Evolutionary conservation across 2,888 invertebrate genomes (phyloP), one percentile per base, ranked within the genome.

Genomic region (Conistra vaccinii): DNA sequence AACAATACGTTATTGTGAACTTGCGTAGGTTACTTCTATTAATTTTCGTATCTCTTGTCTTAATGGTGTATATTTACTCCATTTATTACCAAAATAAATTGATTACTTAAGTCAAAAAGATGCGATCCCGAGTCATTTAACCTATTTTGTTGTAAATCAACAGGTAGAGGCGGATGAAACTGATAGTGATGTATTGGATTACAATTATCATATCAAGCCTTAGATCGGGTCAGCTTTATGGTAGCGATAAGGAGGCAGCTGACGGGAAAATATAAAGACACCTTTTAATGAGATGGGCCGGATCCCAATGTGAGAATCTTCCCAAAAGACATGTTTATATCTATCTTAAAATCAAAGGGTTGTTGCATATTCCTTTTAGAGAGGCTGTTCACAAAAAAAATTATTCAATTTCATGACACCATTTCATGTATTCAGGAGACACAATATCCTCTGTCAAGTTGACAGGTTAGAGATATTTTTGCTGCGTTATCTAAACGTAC

Each of bases 191-290:
- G 91, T 94, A 94, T 95, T 93, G 93, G 90, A 94, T 95, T 94
- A 94, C 95, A 94, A 94, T 94, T 94, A 95, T 92, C 93, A 93
- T 95, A 95, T 95, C 95, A 90, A 89, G 83, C 87, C 87, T 90
- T 89, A 91, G 93, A 95, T 95, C 94, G 88, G 90, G 87, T 87
- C 88, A 91, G 90, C 90, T 95, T 94, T 94, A 94, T 93, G 89
- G 91, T 86, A 86, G 89, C 92, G 94, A 95, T 95, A 94, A 94
- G 90, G 90, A 81, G 91, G 92, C 95, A 95, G 94, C 94, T 95
- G 94, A 91, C 90, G 90, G 86, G 85, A 89, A 92, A 93, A 91
- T 93, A 93, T 93, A 94, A 94, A 92, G 93, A 93, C 93, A 93
- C 93, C 91, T 93, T 93, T 94, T 94, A 95, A 95, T 94, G 94